Evolutionary conservation across 2,113 vertebrate species (phyloP).

Genomic region (Tachysurus fulvidraco): DNA sequence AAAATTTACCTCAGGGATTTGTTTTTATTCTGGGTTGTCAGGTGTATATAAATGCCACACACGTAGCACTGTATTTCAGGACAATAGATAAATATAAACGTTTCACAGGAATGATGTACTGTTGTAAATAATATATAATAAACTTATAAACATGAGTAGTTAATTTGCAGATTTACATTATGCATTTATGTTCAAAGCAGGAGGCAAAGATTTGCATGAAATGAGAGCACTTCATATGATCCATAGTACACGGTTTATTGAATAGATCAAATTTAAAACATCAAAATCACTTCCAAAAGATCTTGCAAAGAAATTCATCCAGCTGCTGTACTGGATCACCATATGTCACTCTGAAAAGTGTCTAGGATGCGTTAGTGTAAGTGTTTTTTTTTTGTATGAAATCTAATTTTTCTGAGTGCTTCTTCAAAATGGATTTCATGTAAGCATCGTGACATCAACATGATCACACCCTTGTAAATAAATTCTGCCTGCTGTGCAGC

Average conservation of each 20-base stretch:
- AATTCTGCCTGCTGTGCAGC: background rate
- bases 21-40: background rate
- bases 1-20: background rate
- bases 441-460: background rate
- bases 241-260: background rate
- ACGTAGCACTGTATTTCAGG: too few species aligned
- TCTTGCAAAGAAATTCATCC: background rate
- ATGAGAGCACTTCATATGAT: background rate
- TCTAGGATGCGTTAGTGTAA: background rate
- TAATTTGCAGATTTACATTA: background rate
- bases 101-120: too few species aligned
- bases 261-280: background rate
- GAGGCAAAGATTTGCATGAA: background rate
- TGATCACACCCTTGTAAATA: background rate
- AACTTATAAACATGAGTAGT: background rate
- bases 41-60: background rate
- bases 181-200: background rate
- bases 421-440: slow-evolving; percentile 10
- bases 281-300: background rate
- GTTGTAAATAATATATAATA: background rate
- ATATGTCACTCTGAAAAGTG: background rate
- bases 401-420: background rate
- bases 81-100: background rate
- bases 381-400: background rate
- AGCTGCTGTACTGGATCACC: background rate